Percentiles rank a stretch among this genome's conserved stretches.
Evolutionary conservation across 2,888 invertebrate genomes (phyloP).

Genomic region (Sipha maydis): DNA sequence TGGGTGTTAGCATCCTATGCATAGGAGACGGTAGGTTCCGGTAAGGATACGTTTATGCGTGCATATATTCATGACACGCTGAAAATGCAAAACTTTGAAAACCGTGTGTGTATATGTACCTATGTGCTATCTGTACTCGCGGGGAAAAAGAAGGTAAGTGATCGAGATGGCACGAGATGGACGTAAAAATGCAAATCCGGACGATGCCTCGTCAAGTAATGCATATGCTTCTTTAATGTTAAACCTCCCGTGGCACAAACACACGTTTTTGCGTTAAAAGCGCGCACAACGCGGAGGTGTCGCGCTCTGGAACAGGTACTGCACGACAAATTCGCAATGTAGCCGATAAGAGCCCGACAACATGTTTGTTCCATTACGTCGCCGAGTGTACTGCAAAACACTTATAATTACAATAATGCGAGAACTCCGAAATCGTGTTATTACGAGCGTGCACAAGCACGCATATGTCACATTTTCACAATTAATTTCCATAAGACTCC

Average conservation of each 20-base stretch:
- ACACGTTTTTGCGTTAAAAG: background rate
- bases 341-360: background rate
- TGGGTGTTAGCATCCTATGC: no score
- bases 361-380: slow-evolving; percentile 1
- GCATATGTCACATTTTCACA: no score
- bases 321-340: background rate
- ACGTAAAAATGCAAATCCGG: slow-evolving; percentile 45
- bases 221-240: slow-evolving; percentile 38
- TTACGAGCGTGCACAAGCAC: background rate
- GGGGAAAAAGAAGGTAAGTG: background rate
- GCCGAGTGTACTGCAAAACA: background rate
- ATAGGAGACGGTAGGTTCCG: background rate
- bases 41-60: background rate
- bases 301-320: background rate
- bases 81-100: slow-evolving; percentile 29
- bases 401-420: background rate
- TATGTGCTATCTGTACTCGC: no score
- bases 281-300: background rate
- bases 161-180: background rate
- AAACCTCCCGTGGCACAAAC: background rate
- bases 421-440: background rate
- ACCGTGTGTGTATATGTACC: background rate
- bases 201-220: slow-evolving; percentile 16
- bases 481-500: no score
- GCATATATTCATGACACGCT: background rate